phyloP scores from a whole-genome alignment of 2,888 invertebrate species.

The Brachypalpus laphriformis region DNA sequence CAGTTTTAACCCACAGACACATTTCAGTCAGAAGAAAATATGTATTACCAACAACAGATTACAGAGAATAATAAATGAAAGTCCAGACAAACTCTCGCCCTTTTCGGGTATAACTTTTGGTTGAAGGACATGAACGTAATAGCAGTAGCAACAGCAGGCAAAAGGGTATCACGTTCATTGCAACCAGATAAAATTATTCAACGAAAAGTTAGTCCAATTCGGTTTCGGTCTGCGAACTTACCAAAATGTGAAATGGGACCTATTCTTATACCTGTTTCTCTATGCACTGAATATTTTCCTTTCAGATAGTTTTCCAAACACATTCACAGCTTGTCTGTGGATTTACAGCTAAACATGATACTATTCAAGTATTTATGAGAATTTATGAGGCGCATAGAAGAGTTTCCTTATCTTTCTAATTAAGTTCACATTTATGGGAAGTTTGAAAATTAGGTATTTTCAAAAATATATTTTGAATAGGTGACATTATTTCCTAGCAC shows the following conservation, averaged over 20 bases:
- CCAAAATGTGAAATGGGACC: slow-evolving; percentile 26
- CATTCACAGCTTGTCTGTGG: background rate
- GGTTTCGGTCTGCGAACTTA: slow-evolving; percentile 51
- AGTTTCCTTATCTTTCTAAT: background rate
- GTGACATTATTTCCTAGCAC: too few species aligned
- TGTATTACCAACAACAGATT: slow-evolving; percentile 36
- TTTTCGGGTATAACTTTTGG: slow-evolving; percentile 40
- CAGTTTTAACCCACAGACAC: slow-evolving; percentile 45
- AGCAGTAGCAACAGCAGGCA: background rate
- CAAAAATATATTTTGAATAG: too few species aligned
- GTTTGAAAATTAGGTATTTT: background rate
- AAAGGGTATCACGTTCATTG: slow-evolving; percentile 35
- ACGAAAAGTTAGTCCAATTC: slow-evolving; percentile 40
- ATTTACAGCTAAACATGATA: slow-evolving; percentile 15
- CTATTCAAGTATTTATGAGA: slow-evolving; percentile 19
- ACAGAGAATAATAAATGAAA: slow-evolving; percentile 60
- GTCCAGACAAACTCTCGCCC: slow-evolving; percentile 47
- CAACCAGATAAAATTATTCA: slow-evolving; percentile 38
- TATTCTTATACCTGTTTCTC: slow-evolving; percentile 14
- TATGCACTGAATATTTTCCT: slow-evolving; percentile 2
- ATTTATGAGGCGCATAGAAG: slow-evolving; percentile 9
- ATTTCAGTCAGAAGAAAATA: slow-evolving; percentile 47
- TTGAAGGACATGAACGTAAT: slow-evolving; percentile 6
- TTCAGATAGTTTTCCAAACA: background rate
- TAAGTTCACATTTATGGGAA: background rate